phyloP scores from a whole-genome alignment of 2,888 invertebrate genomes.

The Drosophila ezoana region DNA sequence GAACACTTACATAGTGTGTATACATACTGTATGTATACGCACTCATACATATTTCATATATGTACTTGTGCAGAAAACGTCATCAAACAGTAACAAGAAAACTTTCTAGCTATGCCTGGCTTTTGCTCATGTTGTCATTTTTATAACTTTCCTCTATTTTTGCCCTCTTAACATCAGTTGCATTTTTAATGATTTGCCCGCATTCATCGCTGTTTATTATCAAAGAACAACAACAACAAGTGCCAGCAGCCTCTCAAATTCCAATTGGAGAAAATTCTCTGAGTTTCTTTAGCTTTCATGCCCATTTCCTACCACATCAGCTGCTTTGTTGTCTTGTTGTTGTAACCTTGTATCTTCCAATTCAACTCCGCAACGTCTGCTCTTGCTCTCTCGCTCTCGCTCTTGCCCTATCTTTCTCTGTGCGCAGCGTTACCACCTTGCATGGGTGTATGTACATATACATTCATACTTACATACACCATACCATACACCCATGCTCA shows the following conservation, averaged over 20 bases:
- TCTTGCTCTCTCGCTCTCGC: constrained; percentile 14
- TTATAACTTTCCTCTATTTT: constrained; percentile 12
- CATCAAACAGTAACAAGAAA: constrained; percentile 42
- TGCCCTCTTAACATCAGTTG: constrained; percentile 5
- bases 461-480: constrained; percentile 2
- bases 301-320: constrained; percentile 63
- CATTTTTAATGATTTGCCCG: constrained; percentile 20
- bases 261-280: constrained; percentile 55
- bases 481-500: constrained; percentile 9
- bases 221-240: constrained; percentile 28
- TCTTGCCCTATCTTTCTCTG: constrained; percentile 20
- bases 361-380: constrained; percentile 47
- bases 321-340: constrained; percentile 64
- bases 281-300: constrained; percentile 23
- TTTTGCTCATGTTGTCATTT: constrained; percentile 10
- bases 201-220: constrained; percentile 10
- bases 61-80: constrained; percentile 28
- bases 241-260: constrained; percentile 31
- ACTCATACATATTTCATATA: background rate
- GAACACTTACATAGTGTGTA: constrained; percentile 15
- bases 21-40: constrained; percentile 1
- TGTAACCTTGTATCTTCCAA: constrained; percentile 71
- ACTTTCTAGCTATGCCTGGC: constrained; percentile 43
- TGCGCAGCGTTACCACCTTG: constrained; percentile 62
- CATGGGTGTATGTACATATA: constrained; percentile 39